Evolutionary conservation across 2,797 vertebrate species (phyloP).

Genomic region (Schizopygopsis pylzovi): DNA sequence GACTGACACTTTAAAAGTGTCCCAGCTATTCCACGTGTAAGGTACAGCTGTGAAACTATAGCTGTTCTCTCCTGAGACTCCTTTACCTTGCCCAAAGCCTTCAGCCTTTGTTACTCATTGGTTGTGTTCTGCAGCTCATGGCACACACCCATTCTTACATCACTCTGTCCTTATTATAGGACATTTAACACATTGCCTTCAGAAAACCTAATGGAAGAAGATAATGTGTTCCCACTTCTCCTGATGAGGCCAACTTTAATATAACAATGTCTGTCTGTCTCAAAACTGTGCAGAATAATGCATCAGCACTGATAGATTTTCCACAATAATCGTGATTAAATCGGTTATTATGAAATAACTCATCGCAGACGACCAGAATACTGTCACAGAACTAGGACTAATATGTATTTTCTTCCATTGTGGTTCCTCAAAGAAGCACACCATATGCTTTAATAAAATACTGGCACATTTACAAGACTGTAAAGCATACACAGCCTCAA

Average conservation of each 20-base stretch:
- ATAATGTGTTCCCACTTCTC: constrained; percentile 3
- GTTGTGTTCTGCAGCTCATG: not conserved
- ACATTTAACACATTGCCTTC: constrained; percentile 13
- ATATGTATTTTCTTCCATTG: not conserved
- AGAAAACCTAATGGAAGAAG: not conserved
- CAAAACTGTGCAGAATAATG: not conserved
- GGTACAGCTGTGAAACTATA: constrained; percentile 14
- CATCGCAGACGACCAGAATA: not conserved
- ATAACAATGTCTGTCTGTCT: not conserved
- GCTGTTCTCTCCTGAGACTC: not conserved
- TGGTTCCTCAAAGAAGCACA: constrained; percentile 4
- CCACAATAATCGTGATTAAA: not conserved
- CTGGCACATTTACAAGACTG: constrained; percentile 23
- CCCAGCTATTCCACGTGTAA: not conserved
- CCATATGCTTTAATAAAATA: constrained; percentile 12
- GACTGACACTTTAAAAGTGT: not conserved
- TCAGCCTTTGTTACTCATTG: constrained; percentile 23
- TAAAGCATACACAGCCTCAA: constrained; percentile 25
- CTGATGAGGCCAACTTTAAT: constrained; percentile 9
- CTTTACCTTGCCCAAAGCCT: constrained; percentile 35
- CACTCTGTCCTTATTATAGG: constrained; percentile 22
- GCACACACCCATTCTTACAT: not conserved
- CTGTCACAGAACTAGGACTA: not conserved
- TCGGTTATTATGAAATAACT: not conserved
- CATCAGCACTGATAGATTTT: not conserved